These are phyloP conservation scores for Procavia capensis DNA, from an alignment of 2,113 vertebrate genomes.

Conservation along the genomic window DNA sequence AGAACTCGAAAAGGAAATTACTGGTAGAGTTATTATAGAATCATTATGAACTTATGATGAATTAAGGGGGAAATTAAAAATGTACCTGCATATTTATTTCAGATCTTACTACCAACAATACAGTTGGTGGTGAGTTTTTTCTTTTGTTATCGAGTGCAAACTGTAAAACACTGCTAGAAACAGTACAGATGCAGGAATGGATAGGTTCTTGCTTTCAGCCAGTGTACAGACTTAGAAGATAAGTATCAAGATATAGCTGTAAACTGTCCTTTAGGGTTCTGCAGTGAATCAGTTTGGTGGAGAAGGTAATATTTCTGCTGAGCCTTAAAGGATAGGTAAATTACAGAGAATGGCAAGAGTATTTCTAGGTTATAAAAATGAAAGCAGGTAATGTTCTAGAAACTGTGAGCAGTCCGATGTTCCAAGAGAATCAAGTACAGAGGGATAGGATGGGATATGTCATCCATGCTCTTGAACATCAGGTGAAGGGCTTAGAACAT, in stretches of 20 bases:
- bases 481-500: neutral
- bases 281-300: conserved; percentile 1
- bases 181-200: conserved; percentile 6
- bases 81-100: conserved; percentile 13
- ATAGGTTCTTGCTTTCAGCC: neutral
- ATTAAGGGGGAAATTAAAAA: conserved; percentile 25
- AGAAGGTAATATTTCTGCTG: conserved; percentile 25
- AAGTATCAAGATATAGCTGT: neutral
- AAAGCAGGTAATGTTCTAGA: conserved; percentile 10
- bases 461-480: neutral
- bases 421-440: neutral
- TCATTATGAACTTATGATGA: neutral
- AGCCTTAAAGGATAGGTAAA: neutral
- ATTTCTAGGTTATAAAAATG: neutral
- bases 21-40: neutral
- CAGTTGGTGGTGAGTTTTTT: conserved; percentile 23
- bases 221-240: neutral
- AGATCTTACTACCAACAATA: neutral
- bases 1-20: neutral
- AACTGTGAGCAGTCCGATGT: neutral
- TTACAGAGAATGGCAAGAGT: neutral
- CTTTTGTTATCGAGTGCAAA: neutral
- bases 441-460: neutral
- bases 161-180: conserved; percentile 20
- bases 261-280: neutral